Evolutionary conservation across 2,797 vertebrate species (phyloP).

Genomic region (Carduelis carduelis): DNA sequence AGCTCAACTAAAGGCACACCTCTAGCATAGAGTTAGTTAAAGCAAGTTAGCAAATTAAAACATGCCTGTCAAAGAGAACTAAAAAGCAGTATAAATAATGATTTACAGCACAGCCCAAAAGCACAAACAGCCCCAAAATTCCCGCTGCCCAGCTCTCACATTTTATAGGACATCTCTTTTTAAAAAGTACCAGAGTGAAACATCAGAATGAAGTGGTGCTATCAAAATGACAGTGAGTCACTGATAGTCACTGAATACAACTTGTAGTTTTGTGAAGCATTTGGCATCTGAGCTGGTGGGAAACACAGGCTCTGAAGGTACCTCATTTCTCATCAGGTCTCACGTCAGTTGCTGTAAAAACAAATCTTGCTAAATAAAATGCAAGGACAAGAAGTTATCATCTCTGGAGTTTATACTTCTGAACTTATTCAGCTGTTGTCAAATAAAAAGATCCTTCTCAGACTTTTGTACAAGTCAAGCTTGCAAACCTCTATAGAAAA

Average conservation of each 20-base stretch:
- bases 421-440: background rate
- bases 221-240: conserved; percentile 61
- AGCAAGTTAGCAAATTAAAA: background rate
- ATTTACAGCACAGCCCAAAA: background rate
- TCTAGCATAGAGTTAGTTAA: background rate
- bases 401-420: background rate
- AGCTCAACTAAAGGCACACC: background rate
- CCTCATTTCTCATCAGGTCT: conserved; percentile 40
- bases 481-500: background rate
- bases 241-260: conserved; percentile 13
- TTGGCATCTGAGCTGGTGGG: conserved; percentile 55
- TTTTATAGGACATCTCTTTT: background rate
- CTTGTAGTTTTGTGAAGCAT: conserved; percentile 24
- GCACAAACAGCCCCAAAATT: background rate
- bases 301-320: conserved; percentile 2
- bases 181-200: conserved; percentile 21
- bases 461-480: background rate
- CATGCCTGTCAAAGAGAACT: background rate
- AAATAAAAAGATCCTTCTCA: background rate
- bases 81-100: background rate
- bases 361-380: background rate
- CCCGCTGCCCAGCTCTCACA: background rate
- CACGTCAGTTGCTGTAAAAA: conserved; percentile 23
- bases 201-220: background rate
- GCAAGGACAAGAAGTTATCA: background rate